phyloP scores from a whole-genome alignment of 2,888 invertebrate genomes.

The Callimorpha dominula region DNA sequence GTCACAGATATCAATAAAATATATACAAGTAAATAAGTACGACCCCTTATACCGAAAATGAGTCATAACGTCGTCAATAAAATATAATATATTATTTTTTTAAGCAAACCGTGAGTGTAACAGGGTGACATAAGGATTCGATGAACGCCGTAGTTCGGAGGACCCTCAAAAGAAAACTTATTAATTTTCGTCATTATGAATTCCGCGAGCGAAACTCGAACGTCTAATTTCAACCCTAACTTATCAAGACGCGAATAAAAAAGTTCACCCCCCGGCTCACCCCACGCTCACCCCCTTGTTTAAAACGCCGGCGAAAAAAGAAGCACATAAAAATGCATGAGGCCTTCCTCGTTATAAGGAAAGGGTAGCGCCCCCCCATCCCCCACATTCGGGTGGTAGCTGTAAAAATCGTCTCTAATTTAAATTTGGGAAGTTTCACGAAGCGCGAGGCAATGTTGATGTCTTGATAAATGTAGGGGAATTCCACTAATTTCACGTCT shows the following conservation, averaged over 20 bases:
- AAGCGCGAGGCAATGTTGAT: constrained; percentile 83
- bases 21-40: background rate
- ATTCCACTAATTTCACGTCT: constrained; percentile 85
- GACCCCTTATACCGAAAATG: constrained; percentile 4
- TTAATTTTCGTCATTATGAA: constrained; percentile 87
- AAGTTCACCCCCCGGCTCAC: constrained; percentile 83
- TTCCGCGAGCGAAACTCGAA: constrained; percentile 87
- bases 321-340: constrained; percentile 88
- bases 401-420: constrained; percentile 87
- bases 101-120: constrained; percentile 6
- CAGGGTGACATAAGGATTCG: constrained; percentile 57
- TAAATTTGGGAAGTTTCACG: constrained; percentile 87
- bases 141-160: constrained; percentile 69
- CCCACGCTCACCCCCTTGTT: constrained; percentile 86
- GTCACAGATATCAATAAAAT: constrained; percentile 9
- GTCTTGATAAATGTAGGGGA: constrained; percentile 86
- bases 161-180: constrained; percentile 86
- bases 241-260: constrained; percentile 88
- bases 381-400: constrained; percentile 82
- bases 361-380: constrained; percentile 83
- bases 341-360: constrained; percentile 88
- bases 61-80: background rate
- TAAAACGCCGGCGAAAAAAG: constrained; percentile 88
- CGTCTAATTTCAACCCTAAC: constrained; percentile 88
- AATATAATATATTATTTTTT: constrained; percentile 15